Evolutionary conservation across 2,888 invertebrate genomes (phyloP).

Genomic region (Catonia carolina): DNA sequence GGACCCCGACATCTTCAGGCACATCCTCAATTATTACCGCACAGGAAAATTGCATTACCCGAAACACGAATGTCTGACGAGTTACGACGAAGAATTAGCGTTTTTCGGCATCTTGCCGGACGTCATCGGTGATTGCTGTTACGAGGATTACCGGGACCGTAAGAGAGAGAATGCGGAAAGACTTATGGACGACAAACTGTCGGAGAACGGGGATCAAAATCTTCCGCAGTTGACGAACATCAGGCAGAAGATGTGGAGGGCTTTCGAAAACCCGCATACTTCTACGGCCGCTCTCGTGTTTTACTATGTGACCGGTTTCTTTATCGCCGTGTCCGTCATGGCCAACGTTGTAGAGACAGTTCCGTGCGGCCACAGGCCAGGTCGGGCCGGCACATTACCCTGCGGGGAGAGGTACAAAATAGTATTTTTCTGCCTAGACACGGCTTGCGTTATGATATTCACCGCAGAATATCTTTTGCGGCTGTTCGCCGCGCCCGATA

Average conservation of each 20-base stretch:
- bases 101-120: conserved; percentile 98
- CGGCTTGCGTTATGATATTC: conserved; percentile 99
- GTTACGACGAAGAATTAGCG: conserved; percentile 98
- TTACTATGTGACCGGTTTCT: conserved; percentile 99
- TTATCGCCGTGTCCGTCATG: conserved; percentile 98
- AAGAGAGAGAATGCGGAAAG: conserved; percentile 98
- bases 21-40: conserved; percentile 97
- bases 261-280: conserved; percentile 99
- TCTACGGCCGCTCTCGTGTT: conserved; percentile 99
- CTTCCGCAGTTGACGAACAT: conserved; percentile 81
- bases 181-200: conserved; percentile 93
- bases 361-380: conserved; percentile 83
- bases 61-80: conserved; percentile 97
- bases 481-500: conserved; percentile 96
- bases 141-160: conserved; percentile 98
- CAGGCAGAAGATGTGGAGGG: conserved; percentile 97
- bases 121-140: conserved; percentile 98
- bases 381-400: conserved; percentile 78
- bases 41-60: conserved; percentile 99
- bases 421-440: conserved; percentile 98
- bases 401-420: conserved; percentile 98
- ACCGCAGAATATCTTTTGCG: conserved; percentile 94
- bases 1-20: conserved; percentile 97
- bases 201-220: conserved; percentile 86
- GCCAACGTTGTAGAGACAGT: conserved; percentile 99